Evolutionary conservation across 2,797 vertebrate genomes (phyloP).

Genomic region (Tinamus major): DNA sequence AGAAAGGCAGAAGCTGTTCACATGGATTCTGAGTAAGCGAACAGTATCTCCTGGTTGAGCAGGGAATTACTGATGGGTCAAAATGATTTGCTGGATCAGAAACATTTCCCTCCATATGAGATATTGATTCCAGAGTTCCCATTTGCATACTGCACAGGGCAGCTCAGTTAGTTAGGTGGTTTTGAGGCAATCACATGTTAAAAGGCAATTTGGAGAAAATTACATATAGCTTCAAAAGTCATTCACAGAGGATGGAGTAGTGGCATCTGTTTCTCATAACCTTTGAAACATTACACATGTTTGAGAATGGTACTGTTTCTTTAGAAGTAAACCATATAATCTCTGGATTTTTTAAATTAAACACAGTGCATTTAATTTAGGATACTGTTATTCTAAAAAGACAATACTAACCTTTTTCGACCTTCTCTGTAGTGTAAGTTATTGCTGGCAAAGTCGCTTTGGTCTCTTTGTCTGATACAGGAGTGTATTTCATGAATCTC

Average conservation of each 20-base stretch:
- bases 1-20: neutral
- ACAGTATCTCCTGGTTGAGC: neutral
- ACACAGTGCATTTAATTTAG: slow-evolving; percentile 39
- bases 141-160: slow-evolving; percentile 16
- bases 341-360: slow-evolving; percentile 54
- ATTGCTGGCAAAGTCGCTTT: slow-evolving; percentile 35
- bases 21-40: neutral
- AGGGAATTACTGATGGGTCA: neutral
- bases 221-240: slow-evolving; percentile 53
- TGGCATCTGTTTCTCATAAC: slow-evolving; percentile 67
- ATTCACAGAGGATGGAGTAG: slow-evolving; percentile 37
- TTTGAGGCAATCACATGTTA: slow-evolving; percentile 58
- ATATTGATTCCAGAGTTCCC: slow-evolving; percentile 15
- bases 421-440: neutral
- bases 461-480: slow-evolving; percentile 32
- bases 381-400: slow-evolving; percentile 33
- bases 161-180: neutral
- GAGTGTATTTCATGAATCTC: slow-evolving; percentile 30
- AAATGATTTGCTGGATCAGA: slow-evolving; percentile 34
- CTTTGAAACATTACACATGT: slow-evolving; percentile 48
- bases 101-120: neutral
- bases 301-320: slow-evolving; percentile 7
- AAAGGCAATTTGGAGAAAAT: slow-evolving; percentile 68
- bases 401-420: neutral
- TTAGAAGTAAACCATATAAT: slow-evolving; percentile 58